Evolutionary conservation across 2,113 vertebrate genomes (phyloP).

Genomic region (Corythaixoides concolor): DNA sequence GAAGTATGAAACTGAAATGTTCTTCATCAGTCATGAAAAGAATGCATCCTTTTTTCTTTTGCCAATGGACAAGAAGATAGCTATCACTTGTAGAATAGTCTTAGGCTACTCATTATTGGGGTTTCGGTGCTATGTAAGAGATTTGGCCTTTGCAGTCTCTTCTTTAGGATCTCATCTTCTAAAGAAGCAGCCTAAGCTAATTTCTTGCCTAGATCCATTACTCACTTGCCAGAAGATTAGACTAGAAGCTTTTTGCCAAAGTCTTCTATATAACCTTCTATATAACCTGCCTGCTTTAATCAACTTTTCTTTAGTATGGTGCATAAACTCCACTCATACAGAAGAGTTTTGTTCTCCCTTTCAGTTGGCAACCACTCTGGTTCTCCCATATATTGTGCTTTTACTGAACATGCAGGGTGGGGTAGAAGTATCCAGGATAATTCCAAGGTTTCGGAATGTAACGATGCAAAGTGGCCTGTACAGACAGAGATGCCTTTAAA

Average conservation of each 20-base stretch:
- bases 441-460: neutral
- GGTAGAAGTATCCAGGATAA: neutral
- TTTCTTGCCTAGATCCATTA: neutral
- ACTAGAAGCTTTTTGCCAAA: neutral
- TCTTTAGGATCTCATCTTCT: neutral
- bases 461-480: neutral
- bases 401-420: neutral
- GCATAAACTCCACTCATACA: neutral
- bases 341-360: neutral
- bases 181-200: neutral
- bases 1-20: neutral
- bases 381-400: neutral
- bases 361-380: neutral
- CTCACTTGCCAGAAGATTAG: neutral
- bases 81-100: neutral
- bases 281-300: neutral
- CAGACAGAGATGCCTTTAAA: constrained; percentile 23
- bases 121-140: neutral
- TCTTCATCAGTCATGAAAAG: neutral
- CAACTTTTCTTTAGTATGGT: neutral
- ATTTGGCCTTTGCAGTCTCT: neutral
- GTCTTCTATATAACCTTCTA: neutral
- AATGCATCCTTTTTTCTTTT: neutral
- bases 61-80: neutral
- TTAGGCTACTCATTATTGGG: neutral